Evolutionary conservation across 2,113 vertebrate species (phyloP).

Genomic region (Serinus canaria): DNA sequence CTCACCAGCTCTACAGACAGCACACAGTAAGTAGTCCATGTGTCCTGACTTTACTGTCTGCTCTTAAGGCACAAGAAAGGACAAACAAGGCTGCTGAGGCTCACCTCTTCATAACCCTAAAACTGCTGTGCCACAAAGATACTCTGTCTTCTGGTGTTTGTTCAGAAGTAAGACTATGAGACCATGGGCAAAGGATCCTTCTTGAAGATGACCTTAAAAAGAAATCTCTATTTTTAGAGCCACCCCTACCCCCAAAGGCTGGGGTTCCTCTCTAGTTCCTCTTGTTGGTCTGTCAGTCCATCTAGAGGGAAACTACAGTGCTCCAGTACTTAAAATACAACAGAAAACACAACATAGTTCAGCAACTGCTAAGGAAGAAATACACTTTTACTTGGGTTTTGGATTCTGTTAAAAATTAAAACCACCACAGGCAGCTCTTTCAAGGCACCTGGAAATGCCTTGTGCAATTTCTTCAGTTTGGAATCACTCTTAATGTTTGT

Average conservation of each 20-base stretch:
- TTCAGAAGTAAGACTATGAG: not conserved
- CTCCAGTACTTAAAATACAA: not conserved
- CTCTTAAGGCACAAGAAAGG: not conserved
- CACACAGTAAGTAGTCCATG: fast-evolving
- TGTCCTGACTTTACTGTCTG: not conserved
- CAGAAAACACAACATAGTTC: not conserved
- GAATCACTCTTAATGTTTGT: not conserved
- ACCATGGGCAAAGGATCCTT: not conserved
- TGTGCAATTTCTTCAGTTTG: not conserved
- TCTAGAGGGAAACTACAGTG: not conserved
- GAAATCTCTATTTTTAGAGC: not conserved
- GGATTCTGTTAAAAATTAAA: not conserved
- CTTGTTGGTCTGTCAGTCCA: not conserved
- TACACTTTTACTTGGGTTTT: not conserved
- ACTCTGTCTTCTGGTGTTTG: not conserved
- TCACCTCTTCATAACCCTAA: not conserved
- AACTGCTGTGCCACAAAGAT: not conserved
- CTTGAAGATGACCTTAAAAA: not conserved
- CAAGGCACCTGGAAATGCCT: not conserved
- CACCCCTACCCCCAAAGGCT: not conserved
- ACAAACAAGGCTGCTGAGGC: not conserved
- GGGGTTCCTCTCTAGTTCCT: not conserved
- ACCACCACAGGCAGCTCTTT: not conserved
- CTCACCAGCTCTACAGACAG: not conserved
- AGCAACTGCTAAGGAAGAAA: not conserved